A percentile compares a stretch with the other conserved stretches of the same genome.
Evolutionary conservation across 2,888 invertebrate genomes (phyloP).

Genomic region (Nymphalis polychloros): DNA sequence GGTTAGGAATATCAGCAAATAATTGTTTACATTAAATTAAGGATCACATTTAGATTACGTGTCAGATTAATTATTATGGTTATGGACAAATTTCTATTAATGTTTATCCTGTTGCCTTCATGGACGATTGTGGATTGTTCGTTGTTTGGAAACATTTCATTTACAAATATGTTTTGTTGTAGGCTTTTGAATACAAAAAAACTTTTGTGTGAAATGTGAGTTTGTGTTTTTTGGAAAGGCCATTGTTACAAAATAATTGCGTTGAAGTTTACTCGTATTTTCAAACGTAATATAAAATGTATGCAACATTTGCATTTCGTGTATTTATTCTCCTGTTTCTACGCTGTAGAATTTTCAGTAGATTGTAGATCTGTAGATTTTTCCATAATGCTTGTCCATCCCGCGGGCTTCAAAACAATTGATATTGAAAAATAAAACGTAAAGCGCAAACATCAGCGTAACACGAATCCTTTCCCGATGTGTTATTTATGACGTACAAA

Average conservation of each 20-base stretch:
- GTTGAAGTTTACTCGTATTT: too few relatives aligned
- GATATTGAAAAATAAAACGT: constrained; percentile 21
- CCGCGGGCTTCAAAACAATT: constrained; percentile 25
- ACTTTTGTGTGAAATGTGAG: too few relatives aligned
- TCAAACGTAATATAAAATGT: not conserved
- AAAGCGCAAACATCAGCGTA: constrained; percentile 14
- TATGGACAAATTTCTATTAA: constrained; percentile 21
- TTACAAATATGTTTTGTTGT: not conserved
- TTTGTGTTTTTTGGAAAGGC: too few relatives aligned
- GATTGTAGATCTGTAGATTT: too few relatives aligned
- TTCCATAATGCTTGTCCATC: constrained; percentile 9
- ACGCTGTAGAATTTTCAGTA: not conserved
- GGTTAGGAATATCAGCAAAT: not conserved
- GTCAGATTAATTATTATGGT: constrained; percentile 27
- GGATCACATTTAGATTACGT: constrained; percentile 21
- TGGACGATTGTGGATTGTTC: not conserved
- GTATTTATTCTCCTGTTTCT: not conserved
- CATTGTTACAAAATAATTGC: too few relatives aligned
- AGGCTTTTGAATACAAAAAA: too few relatives aligned
- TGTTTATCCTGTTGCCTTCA: constrained; percentile 4
- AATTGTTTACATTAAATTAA: constrained; percentile 25
- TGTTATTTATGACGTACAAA: constrained; percentile 27
- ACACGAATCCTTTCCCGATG: constrained; percentile 22
- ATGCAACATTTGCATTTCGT: not conserved
- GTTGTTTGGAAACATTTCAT: not conserved